A percentile compares a stretch with the other conserved stretches of the same genome.
phyloP scores from a whole-genome alignment of 2,797 vertebrate species.

The Gastrophryne carolinensis region DNA sequence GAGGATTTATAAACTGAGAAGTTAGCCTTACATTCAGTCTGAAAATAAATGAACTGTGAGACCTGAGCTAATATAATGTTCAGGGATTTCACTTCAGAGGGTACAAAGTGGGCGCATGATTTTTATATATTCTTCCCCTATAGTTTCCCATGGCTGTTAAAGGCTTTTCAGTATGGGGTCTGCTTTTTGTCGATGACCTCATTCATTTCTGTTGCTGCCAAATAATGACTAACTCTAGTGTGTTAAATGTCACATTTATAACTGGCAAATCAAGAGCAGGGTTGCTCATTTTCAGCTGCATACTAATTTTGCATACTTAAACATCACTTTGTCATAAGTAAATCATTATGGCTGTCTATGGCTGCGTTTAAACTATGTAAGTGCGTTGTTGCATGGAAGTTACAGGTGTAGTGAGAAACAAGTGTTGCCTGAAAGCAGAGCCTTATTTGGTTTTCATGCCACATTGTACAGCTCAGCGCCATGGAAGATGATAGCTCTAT shows the following conservation, averaged over 20 bases:
- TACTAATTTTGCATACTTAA: not conserved
- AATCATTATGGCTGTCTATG: not conserved
- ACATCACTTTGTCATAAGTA: not conserved
- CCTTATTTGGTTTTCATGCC: too few species aligned
- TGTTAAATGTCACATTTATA: conserved; percentile 8
- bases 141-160: not conserved
- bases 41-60: not conserved
- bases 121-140: not conserved
- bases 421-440: too few species aligned
- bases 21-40: not conserved
- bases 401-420: too few species aligned
- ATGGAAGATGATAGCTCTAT: too few species aligned
- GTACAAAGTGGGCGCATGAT: not conserved
- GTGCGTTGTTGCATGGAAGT: too few species aligned
- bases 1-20: not conserved
- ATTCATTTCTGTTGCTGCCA: not conserved
- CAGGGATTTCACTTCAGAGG: not conserved
- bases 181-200: not conserved
- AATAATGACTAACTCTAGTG: not conserved
- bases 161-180: not conserved
- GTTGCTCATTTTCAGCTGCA: not conserved
- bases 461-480: too few species aligned
- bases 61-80: not conserved
- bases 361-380: too few species aligned
- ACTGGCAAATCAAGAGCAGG: not conserved